Conservation (phyloP, 2,888 invertebrate species). For the Euclidia mi region DNA sequence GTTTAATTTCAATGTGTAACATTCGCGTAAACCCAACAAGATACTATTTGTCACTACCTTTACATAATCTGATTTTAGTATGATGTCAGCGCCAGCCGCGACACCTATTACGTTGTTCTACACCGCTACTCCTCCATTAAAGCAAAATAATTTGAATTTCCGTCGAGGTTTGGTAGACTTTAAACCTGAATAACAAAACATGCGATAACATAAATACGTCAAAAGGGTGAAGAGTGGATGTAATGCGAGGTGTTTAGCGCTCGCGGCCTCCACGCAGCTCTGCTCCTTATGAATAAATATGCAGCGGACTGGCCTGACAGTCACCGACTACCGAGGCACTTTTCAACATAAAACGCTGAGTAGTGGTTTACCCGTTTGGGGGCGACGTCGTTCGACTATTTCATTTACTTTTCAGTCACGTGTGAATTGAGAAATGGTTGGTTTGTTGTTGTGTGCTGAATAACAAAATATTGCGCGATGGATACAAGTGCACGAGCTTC, state of each 20-base stretch:
- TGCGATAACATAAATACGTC: constrained; percentile 66
- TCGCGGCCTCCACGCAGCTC: constrained; percentile 55
- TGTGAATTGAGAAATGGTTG: constrained; percentile 80
- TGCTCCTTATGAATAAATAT: constrained; percentile 73
- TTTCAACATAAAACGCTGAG: constrained; percentile 55
- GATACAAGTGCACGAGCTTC: constrained; percentile 27
- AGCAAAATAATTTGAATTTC: constrained; percentile 60
- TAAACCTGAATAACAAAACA: constrained; percentile 65
- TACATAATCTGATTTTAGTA: no score
- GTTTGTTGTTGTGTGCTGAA: constrained; percentile 73
- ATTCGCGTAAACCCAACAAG: no score
- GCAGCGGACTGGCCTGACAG: constrained; percentile 52
- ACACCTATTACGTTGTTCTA: not conserved
- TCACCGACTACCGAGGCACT: constrained; percentile 39
- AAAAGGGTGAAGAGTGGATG: constrained; percentile 66
- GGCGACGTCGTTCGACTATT: constrained; percentile 58
- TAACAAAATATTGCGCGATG: constrained; percentile 63
- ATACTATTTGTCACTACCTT: no score
- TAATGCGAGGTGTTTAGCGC: constrained; percentile 72
- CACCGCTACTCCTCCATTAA: constrained; percentile 33
- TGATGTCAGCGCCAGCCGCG: not conserved
- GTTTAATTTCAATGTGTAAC: no score
- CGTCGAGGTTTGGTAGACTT: constrained; percentile 38
- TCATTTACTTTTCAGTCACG: constrained; percentile 73
- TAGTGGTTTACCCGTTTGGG: constrained; percentile 44